Evolutionary conservation across 2,113 vertebrate species (phyloP).

Genomic region (Calidris pygmaea): DNA sequence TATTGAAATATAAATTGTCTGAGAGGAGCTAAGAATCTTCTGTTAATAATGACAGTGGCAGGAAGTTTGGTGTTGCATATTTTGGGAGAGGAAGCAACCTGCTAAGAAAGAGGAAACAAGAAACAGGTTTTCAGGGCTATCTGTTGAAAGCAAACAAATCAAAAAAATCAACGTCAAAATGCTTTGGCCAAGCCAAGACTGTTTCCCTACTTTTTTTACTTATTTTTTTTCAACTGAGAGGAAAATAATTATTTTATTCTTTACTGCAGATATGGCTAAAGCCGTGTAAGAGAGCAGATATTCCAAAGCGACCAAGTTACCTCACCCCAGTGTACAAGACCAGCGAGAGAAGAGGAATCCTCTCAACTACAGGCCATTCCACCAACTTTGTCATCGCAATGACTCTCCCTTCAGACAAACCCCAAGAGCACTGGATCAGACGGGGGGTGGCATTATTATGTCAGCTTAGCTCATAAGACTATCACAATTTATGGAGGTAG

Average conservation of each 20-base stretch:
- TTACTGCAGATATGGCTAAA: conserved; percentile 86
- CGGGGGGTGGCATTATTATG: conserved; percentile 84
- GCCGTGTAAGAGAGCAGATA: conserved; percentile 78
- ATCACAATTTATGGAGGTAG: neutral
- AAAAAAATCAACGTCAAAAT: neutral
- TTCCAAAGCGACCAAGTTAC: conserved; percentile 79
- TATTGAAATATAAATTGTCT: neutral
- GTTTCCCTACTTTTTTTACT: neutral
- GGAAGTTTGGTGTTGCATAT: neutral
- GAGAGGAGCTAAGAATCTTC: neutral
- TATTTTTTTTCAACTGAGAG: neutral
- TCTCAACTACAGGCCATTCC: conserved; percentile 90
- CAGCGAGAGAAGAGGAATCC: conserved; percentile 83
- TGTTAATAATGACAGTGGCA: neutral
- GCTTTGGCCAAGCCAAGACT: neutral
- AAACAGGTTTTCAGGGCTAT: neutral
- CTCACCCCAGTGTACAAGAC: conserved; percentile 86
- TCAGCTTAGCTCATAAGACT: conserved; percentile 81
- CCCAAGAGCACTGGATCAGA: conserved; percentile 83
- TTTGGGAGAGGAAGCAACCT: neutral
- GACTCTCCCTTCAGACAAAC: conserved; percentile 79
- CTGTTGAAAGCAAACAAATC: neutral
- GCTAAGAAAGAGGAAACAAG: neutral
- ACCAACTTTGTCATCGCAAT: conserved; percentile 88
- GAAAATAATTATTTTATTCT: neutral